A percentile compares a stretch with the other conserved stretches of the same genome.
phyloP scores from a whole-genome alignment of 2,888 invertebrate species.

The Halictus quadricinctus region DNA sequence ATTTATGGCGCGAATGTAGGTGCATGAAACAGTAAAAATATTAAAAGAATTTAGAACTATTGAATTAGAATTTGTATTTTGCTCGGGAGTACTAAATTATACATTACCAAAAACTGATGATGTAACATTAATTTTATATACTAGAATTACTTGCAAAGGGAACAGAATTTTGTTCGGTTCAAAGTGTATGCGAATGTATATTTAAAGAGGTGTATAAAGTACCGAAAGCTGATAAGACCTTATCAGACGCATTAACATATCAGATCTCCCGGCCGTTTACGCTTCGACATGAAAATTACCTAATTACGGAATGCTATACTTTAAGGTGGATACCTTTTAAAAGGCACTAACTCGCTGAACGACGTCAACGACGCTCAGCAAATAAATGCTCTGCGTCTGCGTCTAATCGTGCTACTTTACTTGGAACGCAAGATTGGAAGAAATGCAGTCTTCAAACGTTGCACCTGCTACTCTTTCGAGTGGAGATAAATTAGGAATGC shows the following conservation, averaged over 20 bases:
- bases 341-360: neutral
- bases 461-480: neutral
- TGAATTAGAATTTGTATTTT: too few relatives aligned
- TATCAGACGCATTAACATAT: neutral
- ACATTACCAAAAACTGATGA: too few relatives aligned
- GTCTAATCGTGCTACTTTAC: neutral
- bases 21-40: too few relatives aligned
- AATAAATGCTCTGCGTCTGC: neutral
- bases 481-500: neutral
- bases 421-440: neutral
- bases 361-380: neutral
- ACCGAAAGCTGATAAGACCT: neutral
- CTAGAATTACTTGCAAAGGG: neutral
- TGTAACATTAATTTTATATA: too few relatives aligned
- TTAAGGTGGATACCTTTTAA: neutral
- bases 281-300: neutral
- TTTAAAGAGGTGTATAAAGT: neutral
- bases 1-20: too few relatives aligned
- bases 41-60: too few relatives aligned
- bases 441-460: constrained; percentile 7
- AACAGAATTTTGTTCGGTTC: neutral
- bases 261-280: neutral
- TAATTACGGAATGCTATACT: neutral
- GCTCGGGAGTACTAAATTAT: too few relatives aligned
- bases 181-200: too few relatives aligned